phyloP scores from a whole-genome alignment of 2,888 invertebrate genomes.

The Apamea crenata region DNA sequence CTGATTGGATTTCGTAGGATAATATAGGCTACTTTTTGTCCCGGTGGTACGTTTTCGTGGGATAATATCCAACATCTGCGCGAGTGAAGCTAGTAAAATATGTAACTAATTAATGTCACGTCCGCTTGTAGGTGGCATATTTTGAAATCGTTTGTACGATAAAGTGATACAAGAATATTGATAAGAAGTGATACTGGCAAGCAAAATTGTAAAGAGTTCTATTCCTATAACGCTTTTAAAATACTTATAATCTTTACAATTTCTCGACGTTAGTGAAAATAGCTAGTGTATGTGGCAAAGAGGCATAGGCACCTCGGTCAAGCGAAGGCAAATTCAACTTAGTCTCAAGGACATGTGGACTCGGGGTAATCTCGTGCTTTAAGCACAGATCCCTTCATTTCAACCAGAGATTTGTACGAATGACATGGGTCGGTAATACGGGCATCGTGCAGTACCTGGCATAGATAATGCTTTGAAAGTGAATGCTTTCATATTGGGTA shows the following conservation, averaged over 20 bases:
- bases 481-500: neutral
- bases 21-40: neutral
- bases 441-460: neutral
- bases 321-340: neutral
- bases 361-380: slow-evolving; percentile 24
- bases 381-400: slow-evolving; percentile 32
- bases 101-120: neutral
- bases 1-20: neutral
- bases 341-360: slow-evolving; percentile 22
- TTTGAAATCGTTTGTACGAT: neutral
- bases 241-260: neutral
- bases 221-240: neutral
- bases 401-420: slow-evolving; percentile 40
- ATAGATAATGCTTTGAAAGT: neutral
- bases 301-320: neutral
- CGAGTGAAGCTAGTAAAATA: no score
- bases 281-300: no score
- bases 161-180: neutral
- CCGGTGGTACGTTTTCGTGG: neutral
- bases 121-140: neutral
- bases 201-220: neutral
- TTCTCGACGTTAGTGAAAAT: neutral
- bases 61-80: neutral
- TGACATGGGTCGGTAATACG: slow-evolving; percentile 32
- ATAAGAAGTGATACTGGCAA: neutral